Evolutionary conservation across 2,888 invertebrate genomes (phyloP), one percentile per base, ranked within the genome.

Genomic region (Lordiphosa andalusiaca): DNA sequence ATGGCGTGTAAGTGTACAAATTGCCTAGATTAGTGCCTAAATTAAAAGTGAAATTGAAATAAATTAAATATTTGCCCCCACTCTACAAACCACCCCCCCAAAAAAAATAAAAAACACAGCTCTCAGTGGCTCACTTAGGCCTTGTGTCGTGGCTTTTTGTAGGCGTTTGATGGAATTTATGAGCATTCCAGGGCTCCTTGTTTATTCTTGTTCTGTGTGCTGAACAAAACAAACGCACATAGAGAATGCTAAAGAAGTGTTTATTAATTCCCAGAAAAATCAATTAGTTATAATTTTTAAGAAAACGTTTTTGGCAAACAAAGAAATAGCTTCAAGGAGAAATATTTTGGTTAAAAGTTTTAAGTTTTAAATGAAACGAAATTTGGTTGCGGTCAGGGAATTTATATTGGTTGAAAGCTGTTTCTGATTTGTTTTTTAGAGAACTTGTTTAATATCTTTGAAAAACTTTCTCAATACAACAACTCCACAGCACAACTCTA

Each of bases 1-100:
- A 81, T 84, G 85, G 77, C 66, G 85, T 74, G 81, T 83, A 83
- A 80, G 81, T 69, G 81, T 71, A 81, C 85, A 81, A 81, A 81
- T 81, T 81, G 81, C 84, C 81, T 85, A 84, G 85, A 85, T 81
- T 81, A 85, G 84, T 75, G 84, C 84, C 71, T 63, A 83, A 81
- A 81, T 85, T 81, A 81, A 85, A 81, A 81, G 73, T 81, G 68
- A 81, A 81, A 81, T 85, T 75, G 73, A 85, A 85, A 85, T 85
- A 81, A 81, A 81, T 81, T 81, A 85, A 85, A 80, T 71, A 78
- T 80, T 82, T 75, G 51, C 76, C 61, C 53, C 61, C 52, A 65
- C 62, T 59, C 51, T 33, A 37, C 37, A 46, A 25, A 13, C 16
- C 36, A 25, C 19, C 19, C 10, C 23, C 30, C 36, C 44, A 7